Evolutionary conservation across 2,113 vertebrate genomes (phyloP).

Genomic region (Micromys minutus): DNA sequence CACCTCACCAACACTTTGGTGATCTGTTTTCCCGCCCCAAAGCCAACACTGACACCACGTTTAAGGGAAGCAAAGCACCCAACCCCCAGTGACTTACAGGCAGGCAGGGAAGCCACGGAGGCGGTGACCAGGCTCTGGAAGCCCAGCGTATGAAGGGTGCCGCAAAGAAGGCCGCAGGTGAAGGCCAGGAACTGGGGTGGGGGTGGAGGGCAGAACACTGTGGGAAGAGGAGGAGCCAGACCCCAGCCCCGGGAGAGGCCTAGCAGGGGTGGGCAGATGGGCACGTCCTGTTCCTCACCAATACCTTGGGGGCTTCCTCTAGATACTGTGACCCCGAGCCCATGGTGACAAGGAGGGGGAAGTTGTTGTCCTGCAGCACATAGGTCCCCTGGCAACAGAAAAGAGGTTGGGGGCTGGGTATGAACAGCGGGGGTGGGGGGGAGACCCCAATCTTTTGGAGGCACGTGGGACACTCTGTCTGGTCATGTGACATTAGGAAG

Average conservation of each 20-base stretch:
- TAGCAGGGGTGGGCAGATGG: fast-evolving
- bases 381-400: slow-evolving; percentile 88
- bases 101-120: slow-evolving; percentile 89
- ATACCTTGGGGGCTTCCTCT: slow-evolving; percentile 91
- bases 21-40: neutral
- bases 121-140: slow-evolving; percentile 90
- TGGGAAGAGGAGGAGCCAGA: neutral
- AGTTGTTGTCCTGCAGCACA: slow-evolving; percentile 91
- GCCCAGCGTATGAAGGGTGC: slow-evolving; percentile 89
- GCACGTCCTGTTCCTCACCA: neutral
- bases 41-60: no score
- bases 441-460: neutral
- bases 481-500: neutral
- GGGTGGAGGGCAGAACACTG: neutral
- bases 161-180: slow-evolving; percentile 90
- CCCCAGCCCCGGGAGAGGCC: neutral
- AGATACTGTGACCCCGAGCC: slow-evolving; percentile 90
- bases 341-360: slow-evolving; percentile 86
- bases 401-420: neutral
- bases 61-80: fast-evolving
- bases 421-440: fast-evolving
- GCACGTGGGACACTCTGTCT: neutral
- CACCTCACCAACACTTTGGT: neutral
- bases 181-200: slow-evolving; percentile 89
- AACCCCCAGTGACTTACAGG: slow-evolving; percentile 86